Percentiles rank a stretch among this genome's conserved stretches.
phyloP scores from a whole-genome alignment of 2,113 vertebrate species.

The Dendrocopos noguchii region DNA sequence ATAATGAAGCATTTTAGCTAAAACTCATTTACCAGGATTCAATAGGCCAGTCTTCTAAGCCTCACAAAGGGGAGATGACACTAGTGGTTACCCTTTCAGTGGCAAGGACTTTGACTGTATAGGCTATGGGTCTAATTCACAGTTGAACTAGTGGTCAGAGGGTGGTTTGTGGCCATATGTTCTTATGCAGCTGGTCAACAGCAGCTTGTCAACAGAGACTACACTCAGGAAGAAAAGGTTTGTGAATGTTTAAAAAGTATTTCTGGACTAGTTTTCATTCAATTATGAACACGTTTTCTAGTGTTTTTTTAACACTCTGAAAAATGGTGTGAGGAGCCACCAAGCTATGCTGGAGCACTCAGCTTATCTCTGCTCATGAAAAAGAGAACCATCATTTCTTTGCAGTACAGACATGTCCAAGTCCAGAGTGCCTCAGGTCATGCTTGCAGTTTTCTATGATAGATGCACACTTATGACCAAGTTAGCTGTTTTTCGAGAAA shows the following conservation, averaged over 20 bases:
- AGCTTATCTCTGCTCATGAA: not conserved
- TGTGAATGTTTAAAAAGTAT: not conserved
- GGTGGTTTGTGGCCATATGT: not conserved
- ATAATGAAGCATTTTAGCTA: not conserved
- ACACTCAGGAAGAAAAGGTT: not conserved
- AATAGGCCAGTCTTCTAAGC: not conserved
- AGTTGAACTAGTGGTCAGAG: not conserved
- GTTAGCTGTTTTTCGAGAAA: not conserved
- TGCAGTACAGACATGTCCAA: not conserved
- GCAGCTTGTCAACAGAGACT: not conserved
- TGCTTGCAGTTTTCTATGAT: not conserved
- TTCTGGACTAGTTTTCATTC: not conserved
- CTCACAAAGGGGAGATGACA: not conserved
- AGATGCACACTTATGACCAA: not conserved
- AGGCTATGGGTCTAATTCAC: not conserved
- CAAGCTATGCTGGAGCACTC: not conserved
- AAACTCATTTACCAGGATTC: not conserved
- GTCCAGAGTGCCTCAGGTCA: not conserved
- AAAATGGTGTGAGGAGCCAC: not conserved
- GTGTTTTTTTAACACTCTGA: not conserved
- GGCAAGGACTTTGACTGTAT: not conserved
- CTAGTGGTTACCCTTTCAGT: not conserved
- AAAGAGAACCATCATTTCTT: not conserved
- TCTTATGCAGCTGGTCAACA: not conserved
- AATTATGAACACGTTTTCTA: not conserved